Evolutionary conservation across 2,888 invertebrate species (phyloP), one percentile per base, ranked within the genome.

Genomic region (Sinelater perroti): DNA sequence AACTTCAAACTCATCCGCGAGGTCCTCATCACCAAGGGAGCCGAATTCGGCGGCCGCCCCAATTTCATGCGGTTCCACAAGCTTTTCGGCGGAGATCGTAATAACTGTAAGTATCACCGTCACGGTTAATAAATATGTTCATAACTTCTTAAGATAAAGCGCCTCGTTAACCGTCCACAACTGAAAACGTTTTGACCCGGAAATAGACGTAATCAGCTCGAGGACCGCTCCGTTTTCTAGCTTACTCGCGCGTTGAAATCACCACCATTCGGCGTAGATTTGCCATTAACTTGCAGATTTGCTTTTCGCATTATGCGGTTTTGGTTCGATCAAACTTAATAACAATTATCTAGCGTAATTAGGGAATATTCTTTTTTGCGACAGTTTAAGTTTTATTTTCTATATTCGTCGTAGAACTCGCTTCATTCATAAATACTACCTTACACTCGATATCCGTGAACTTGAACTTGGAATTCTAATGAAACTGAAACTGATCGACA

Each of bases 71-170:
- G 94, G 11, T 93, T 91, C 75, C 88, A 92, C 71, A 84, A 87
- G 64, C 85, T 93, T 5, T 93, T 94, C 75, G 91, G 90, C 18
- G 92, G 91, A 21, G 89, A 93, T 78, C 81, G 92, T 51, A 91
- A 91, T 77, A 92, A 93, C 74, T 93, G 93, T 93, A 78, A 92
- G 93, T 88, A 76, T 30, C 3, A 20, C 17, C 6, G 17, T 17
- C 2, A 8, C 3, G 7, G 11, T 31, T n/a, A 5, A 31, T 31
- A 31, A 31, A 10, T 10, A 31, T 5, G 8, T 31, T n/a, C n/a
- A n/a, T n/a, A n/a, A n/a, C n/a, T n/a, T n/a, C n/a, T n/a, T n/a
- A n/a, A n/a, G 18, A 17, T 17, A 5, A 30, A 28, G 1, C 10
- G 8, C 13, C 20, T n/a, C 30, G 3, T 46, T 11, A 46, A 46